These are phyloP conservation scores for Ostrea denselamellosa DNA, from an alignment of 1,140 invertebrate species.

Conservation along the genomic window DNA sequence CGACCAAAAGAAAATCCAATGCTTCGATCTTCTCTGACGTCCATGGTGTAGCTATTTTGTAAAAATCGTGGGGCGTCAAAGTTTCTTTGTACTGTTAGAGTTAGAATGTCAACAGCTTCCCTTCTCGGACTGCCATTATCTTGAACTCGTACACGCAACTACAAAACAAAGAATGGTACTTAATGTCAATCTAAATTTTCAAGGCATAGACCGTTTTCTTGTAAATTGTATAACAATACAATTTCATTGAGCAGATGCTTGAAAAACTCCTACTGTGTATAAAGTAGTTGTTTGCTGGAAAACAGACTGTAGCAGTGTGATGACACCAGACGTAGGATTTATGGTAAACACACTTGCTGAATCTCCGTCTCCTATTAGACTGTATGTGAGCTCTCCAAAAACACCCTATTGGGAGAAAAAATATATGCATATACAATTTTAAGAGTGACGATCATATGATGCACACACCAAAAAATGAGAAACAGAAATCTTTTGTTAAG, in stretches of 20 bases:
- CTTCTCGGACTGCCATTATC: slow-evolving; percentile 58
- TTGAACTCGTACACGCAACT: slow-evolving; percentile 56
- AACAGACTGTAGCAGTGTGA: slow-evolving; percentile 49
- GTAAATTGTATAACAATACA: not conserved
- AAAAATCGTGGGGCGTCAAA: slow-evolving; percentile 79
- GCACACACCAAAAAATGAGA: too few relatives aligned
- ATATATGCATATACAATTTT: too few relatives aligned
- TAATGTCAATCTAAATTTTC: not conserved
- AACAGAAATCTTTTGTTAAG: too few relatives aligned
- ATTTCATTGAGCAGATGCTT: not conserved
- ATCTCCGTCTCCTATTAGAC: slow-evolving; percentile 66
- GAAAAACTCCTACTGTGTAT: slow-evolving; percentile 59
- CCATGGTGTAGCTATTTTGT: slow-evolving; percentile 32
- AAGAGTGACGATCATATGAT: too few relatives aligned
- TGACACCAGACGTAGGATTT: slow-evolving; percentile 50
- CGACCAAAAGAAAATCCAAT: slow-evolving; percentile 47
- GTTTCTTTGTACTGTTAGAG: slow-evolving; percentile 54
- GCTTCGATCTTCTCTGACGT: slow-evolving; percentile 48
- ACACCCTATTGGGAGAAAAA: slow-evolving; percentile 47
- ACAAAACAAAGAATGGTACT: not conserved
- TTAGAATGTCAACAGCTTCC: slow-evolving; percentile 47
- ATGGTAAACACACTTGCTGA: slow-evolving; percentile 52
- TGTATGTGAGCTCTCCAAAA: slow-evolving; percentile 61
- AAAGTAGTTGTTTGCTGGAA: slow-evolving; percentile 55
- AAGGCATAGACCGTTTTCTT: not conserved